These are phyloP conservation scores for Amphilophus citrinellus DNA, from an alignment of 2,113 vertebrate genomes.

Conservation along the genomic window DNA sequence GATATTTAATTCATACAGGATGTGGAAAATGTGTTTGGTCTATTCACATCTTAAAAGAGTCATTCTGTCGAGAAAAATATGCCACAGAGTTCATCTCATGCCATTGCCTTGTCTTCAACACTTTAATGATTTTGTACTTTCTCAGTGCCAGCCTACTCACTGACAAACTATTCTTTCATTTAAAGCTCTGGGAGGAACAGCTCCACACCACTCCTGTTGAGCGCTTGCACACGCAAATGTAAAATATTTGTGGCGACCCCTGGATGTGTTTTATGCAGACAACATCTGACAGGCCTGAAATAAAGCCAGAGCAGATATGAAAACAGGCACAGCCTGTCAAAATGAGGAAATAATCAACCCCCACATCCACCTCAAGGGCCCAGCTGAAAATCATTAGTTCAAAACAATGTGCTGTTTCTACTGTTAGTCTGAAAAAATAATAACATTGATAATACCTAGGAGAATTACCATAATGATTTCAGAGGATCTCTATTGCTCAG, in stretches of 20 bases:
- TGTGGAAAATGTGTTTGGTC: conserved; percentile 65
- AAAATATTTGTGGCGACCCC: conserved; percentile 78
- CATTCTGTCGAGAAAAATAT: conserved; percentile 49
- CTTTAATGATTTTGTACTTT: conserved; percentile 57
- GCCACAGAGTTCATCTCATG: conserved; percentile 62
- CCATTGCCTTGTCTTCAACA: conserved; percentile 63
- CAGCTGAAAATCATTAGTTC: conserved; percentile 96
- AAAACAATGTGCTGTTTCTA: conserved; percentile 91
- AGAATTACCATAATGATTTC: conserved; percentile 87
- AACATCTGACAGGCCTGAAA: conserved; percentile 86
- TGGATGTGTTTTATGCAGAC: conserved; percentile 85
- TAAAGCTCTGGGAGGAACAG: conserved; percentile 49
- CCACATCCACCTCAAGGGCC: conserved; percentile 79
- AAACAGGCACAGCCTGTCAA: conserved; percentile 92
- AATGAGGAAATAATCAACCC: conserved; percentile 90
- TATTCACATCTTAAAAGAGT: conserved; percentile 60
- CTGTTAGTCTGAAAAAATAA: conserved; percentile 85
- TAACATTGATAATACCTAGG: conserved; percentile 82
- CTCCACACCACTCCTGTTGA: conserved; percentile 19
- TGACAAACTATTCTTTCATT: conserved; percentile 79
- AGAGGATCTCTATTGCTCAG: conserved; percentile 85
- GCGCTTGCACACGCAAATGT: conserved; percentile 49
- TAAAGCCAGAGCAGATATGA: conserved; percentile 87
- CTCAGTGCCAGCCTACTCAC: conserved; percentile 30
- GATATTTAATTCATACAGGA: conserved; percentile 74